Conservation (phyloP, 2,797 vertebrate genomes). For the Distichodus sexfasciatus region DNA sequence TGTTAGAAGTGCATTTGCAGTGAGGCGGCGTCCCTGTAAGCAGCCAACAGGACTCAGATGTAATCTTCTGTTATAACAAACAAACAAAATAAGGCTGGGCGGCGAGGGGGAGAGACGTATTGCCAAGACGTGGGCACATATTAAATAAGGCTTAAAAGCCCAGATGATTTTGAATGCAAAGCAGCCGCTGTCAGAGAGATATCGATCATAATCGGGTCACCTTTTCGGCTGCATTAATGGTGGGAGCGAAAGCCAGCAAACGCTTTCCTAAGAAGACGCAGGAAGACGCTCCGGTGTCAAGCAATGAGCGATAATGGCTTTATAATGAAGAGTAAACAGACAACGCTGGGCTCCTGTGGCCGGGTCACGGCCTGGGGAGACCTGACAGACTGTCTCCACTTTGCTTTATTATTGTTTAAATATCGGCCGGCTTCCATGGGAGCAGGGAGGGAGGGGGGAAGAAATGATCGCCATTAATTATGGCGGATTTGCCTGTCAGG, state of each 20-base stretch:
- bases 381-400: slow-evolving; percentile 57
- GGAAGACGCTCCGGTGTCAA: slow-evolving; percentile 25
- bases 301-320: slow-evolving; percentile 25
- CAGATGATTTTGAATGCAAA: slow-evolving; percentile 44
- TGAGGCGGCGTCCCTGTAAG: slow-evolving; percentile 14
- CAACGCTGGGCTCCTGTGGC: slow-evolving; percentile 54
- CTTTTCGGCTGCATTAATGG: neutral
- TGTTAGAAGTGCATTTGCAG: slow-evolving; percentile 38
- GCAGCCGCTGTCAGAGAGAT: neutral
- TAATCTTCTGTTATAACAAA: slow-evolving; percentile 19
- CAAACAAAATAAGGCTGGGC: slow-evolving; percentile 20
- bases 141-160: slow-evolving; percentile 49
- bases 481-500: slow-evolving; percentile 76
- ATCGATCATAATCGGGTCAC: slow-evolving; percentile 13
- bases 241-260: neutral
- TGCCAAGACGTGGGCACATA: slow-evolving; percentile 39
- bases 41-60: slow-evolving; percentile 24
- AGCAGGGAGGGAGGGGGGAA: slow-evolving; percentile 76
- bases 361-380: slow-evolving; percentile 52
- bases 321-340: slow-evolving; percentile 35
- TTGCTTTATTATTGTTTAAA: slow-evolving; percentile 66
- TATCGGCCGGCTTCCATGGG: slow-evolving; percentile 65
- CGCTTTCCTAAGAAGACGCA: slow-evolving; percentile 27
- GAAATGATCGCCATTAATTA: slow-evolving; percentile 84
- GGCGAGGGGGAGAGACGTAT: slow-evolving; percentile 6